Percentiles rank a stretch among this genome's conserved stretches.
Evolutionary conservation across 2,888 invertebrate genomes (phyloP).

Genomic region (Pristionchus maxplancki): DNA sequence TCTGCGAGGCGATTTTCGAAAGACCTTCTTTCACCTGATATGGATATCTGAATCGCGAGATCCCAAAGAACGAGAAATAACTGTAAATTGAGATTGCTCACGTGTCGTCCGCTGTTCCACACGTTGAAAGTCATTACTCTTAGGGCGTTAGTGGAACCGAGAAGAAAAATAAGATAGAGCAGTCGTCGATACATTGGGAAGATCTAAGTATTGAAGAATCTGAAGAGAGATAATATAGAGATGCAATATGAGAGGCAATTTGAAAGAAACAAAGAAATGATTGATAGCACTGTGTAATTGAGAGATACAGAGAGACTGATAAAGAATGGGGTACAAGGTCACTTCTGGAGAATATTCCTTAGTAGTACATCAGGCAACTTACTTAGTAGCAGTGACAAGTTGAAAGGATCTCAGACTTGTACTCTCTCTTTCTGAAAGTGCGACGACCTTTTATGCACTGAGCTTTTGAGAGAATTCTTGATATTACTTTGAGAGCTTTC

Average conservation of each 20-base stretch:
- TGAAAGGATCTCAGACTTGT: not conserved
- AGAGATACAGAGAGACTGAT: no score
- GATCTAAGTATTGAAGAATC: not conserved
- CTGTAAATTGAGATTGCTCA: not conserved
- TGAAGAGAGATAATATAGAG: not conserved
- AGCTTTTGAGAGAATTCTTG: not conserved
- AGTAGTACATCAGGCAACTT: no score
- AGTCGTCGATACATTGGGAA: not conserved
- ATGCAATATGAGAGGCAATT: not conserved
- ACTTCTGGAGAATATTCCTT: no score
- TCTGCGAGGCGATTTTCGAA: conserved; percentile 70
- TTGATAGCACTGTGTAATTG: no score
- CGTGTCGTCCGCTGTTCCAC: conserved; percentile 56
- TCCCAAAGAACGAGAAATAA: not conserved
- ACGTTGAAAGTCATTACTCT: conserved; percentile 73
- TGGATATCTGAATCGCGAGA: not conserved
- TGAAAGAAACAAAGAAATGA: not conserved
- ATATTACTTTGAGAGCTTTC: no score
- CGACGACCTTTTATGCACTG: not conserved
- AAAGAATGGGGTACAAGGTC: no score
- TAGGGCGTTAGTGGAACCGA: conserved; percentile 36
- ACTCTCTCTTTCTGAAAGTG: not conserved
- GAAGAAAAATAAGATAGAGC: not conserved
- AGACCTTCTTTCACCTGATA: conserved; percentile 10
- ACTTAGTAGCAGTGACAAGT: no score